A percentile compares a stretch with the other conserved stretches of the same genome.
phyloP scores from a whole-genome alignment of 2,888 invertebrate species.

The Ennomos erosarius region DNA sequence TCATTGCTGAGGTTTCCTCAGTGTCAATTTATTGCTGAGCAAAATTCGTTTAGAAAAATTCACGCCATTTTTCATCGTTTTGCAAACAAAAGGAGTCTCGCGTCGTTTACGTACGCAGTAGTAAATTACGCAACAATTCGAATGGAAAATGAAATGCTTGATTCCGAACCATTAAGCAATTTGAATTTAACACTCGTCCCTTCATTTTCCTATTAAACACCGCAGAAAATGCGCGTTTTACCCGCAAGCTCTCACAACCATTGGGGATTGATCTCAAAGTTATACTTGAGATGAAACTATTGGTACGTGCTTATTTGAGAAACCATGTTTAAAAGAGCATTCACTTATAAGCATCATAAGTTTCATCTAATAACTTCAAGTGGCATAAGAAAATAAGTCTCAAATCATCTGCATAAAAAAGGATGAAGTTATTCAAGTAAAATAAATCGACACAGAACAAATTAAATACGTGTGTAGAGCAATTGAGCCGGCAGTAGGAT shows the following conservation, averaged over 20 bases:
- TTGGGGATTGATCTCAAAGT: constrained; percentile 23
- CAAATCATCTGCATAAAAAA: constrained; percentile 61
- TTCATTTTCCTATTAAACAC: constrained; percentile 83
- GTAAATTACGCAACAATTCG: constrained; percentile 81
- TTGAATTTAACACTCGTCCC: constrained; percentile 84
- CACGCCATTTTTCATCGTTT: constrained; percentile 53
- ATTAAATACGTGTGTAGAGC: constrained; percentile 72
- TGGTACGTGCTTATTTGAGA: not conserved
- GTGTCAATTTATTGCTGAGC: constrained; percentile 23
- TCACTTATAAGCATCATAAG: not conserved
- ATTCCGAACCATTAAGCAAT: constrained; percentile 82
- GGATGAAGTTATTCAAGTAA: constrained; percentile 66
- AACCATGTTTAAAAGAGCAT: too few species aligned
- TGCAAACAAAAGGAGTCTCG: constrained; percentile 69
- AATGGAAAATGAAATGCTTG: constrained; percentile 84
- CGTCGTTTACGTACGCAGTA: constrained; percentile 72
- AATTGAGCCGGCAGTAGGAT: constrained; percentile 57
- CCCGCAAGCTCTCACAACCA: constrained; percentile 49
- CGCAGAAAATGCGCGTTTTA: constrained; percentile 71
- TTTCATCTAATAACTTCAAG: constrained; percentile 28
- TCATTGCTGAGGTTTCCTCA: constrained; percentile 21
- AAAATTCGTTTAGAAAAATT: constrained; percentile 32
- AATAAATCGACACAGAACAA: constrained; percentile 74
- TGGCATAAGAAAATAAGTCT: constrained; percentile 50
- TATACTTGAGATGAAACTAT: constrained; percentile 11